phyloP scores from a whole-genome alignment of 2,113 vertebrate species.

The Zeus faber region DNA sequence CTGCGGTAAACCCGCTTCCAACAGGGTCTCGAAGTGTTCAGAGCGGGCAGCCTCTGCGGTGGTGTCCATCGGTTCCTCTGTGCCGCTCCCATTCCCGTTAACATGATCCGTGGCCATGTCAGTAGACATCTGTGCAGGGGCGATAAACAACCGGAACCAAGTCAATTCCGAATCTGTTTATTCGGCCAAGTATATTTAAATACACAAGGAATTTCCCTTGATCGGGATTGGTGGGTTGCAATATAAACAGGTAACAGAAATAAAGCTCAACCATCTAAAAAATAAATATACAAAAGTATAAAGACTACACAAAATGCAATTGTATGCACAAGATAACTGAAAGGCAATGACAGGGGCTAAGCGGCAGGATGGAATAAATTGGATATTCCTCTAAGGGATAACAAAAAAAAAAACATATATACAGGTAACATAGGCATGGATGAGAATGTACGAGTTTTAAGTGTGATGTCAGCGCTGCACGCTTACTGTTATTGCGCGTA shows the following conservation, averaged over 20 bases:
- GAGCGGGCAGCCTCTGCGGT: conserved; percentile 86
- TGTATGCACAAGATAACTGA: no score
- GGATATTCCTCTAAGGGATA: no score
- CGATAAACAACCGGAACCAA: conserved; percentile 52
- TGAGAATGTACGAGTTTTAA: not conserved
- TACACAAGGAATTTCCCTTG: not conserved
- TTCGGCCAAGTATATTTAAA: not conserved
- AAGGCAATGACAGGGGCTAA: no score
- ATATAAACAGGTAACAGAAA: no score
- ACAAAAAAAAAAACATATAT: not conserved
- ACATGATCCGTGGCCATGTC: conserved; percentile 97
- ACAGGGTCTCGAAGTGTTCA: conserved; percentile 91
- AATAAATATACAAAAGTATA: no score
- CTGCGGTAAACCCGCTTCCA: conserved; percentile 94
- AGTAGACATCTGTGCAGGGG: conserved; percentile 88
- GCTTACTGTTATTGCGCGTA: no score
- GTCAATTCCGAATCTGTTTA: not conserved
- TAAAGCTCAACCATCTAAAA: no score
- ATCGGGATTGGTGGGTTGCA: not conserved
- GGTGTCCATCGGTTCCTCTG: conserved; percentile 97
- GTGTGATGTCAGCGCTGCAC: not conserved
- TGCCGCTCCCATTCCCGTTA: conserved; percentile 97
- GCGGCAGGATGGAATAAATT: no score
- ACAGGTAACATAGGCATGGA: not conserved
- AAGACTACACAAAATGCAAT: no score